Evolutionary conservation across 2,888 invertebrate species (phyloP).

Genomic region (Azorinus chamasolen): DNA sequence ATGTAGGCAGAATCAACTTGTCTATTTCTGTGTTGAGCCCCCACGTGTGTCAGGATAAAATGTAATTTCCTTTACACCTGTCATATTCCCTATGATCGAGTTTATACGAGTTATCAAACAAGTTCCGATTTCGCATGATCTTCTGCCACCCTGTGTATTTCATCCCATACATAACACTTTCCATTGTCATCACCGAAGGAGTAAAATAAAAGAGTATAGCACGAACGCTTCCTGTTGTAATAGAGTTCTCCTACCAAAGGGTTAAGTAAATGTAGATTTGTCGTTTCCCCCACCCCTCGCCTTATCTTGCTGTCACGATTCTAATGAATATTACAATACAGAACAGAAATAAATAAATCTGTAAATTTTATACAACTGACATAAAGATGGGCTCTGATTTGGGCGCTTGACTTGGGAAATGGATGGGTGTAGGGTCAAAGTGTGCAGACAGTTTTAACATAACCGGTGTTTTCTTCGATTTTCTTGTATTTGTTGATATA

Average conservation of each 20-base stretch:
- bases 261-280: too few relatives aligned
- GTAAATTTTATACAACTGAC: too few relatives aligned
- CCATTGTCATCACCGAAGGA: conserved; percentile 23
- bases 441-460: too few relatives aligned
- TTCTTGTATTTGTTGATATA: too few relatives aligned
- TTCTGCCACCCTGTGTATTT: conserved; percentile 29
- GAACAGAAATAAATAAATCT: too few relatives aligned
- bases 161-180: conserved; percentile 37
- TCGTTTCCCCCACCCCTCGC: too few relatives aligned
- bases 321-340: too few relatives aligned
- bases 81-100: conserved; percentile 11
- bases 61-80: conserved; percentile 28
- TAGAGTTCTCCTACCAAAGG: conserved; percentile 37
- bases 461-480: too few relatives aligned
- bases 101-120: conserved; percentile 21
- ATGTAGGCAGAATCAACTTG: conserved; percentile 29
- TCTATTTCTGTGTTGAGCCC: conserved; percentile 45
- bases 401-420: too few relatives aligned
- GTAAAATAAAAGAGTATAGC: conserved; percentile 44
- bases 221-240: conserved; percentile 42
- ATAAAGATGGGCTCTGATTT: too few relatives aligned
- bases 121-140: conserved; percentile 35
- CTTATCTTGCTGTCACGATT: too few relatives aligned
- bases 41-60: conserved; percentile 39
- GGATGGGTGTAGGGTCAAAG: too few relatives aligned